Conservation (phyloP, 2,113 vertebrate genomes). For the Gasterosteus nipponicus region DNA sequence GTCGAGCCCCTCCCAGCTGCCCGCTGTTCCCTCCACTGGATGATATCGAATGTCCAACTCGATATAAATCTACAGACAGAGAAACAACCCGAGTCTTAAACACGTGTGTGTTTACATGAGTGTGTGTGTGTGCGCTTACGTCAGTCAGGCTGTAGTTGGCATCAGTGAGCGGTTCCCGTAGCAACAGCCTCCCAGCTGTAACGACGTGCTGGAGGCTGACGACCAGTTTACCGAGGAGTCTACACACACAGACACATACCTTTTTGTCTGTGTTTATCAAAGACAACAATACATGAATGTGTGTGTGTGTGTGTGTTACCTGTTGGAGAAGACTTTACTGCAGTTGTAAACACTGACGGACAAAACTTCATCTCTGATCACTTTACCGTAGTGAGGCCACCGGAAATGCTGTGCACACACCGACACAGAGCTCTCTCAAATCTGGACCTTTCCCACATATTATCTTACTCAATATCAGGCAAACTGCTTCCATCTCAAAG, state of each 20-base stretch:
- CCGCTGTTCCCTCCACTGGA: slow-evolving; percentile 86
- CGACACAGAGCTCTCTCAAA: neutral
- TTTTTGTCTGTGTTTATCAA: neutral
- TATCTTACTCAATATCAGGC: neutral
- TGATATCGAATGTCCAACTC: slow-evolving; percentile 91
- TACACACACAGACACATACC: slow-evolving; percentile 51
- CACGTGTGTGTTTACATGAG: slow-evolving; percentile 4
- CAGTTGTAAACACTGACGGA: slow-evolving; percentile 89
- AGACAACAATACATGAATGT: neutral
- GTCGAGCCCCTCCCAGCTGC: slow-evolving; percentile 86
- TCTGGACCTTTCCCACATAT: neutral
- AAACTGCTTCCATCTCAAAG: neutral
- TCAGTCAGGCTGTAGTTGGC: slow-evolving; percentile 83
- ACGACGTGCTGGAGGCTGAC: slow-evolving; percentile 92
- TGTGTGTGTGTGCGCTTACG: slow-evolving; percentile 76
- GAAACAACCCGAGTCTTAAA: neutral
- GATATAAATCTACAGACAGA: slow-evolving; percentile 85
- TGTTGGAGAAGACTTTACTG: slow-evolving; percentile 91
- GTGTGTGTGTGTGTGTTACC: slow-evolving; percentile 74
- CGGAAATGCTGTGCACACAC: slow-evolving; percentile 82
- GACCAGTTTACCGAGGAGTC: slow-evolving; percentile 87
- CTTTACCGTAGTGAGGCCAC: slow-evolving; percentile 91
- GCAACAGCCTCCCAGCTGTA: slow-evolving; percentile 81
- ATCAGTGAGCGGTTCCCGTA: slow-evolving; percentile 87
- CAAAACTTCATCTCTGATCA: slow-evolving; percentile 82